Conservation (phyloP, 2,797 vertebrate genomes). For the Poeciliopsis paucimaculata region DNA sequence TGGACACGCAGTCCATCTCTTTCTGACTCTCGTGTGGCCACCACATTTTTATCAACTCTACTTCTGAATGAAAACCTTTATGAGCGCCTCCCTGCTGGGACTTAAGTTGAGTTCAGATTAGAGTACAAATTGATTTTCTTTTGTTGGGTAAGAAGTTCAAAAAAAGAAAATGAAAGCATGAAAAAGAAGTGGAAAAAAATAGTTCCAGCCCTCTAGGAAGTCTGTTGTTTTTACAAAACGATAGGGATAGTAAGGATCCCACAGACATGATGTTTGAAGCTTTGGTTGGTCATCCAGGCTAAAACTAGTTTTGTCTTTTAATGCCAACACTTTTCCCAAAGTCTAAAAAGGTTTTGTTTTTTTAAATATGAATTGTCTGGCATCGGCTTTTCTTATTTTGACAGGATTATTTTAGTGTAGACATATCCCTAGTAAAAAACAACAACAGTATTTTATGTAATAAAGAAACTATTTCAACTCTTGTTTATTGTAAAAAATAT, state of each 20-base stretch:
- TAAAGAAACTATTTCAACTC: neutral
- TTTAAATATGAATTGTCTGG: neutral
- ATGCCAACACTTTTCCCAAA: neutral
- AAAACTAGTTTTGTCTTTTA: neutral
- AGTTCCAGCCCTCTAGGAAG: neutral
- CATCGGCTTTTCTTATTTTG: neutral
- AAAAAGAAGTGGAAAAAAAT: neutral
- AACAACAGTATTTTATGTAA: neutral
- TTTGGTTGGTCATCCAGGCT: neutral
- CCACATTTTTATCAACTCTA: neutral
- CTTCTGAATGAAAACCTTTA: neutral
- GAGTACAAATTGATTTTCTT: conserved; percentile 5
- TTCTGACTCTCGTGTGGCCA: neutral
- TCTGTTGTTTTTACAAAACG: neutral
- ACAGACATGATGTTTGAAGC: neutral
- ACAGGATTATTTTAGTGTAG: neutral
- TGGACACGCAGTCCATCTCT: conserved; percentile 18
- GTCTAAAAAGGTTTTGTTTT: neutral
- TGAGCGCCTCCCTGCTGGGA: neutral
- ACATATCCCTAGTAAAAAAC: neutral
- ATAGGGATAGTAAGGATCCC: neutral
- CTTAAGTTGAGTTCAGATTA: neutral
- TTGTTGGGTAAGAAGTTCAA: conserved; percentile 14
- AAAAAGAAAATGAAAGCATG: neutral
- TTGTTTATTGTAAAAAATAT: neutral